Evolutionary conservation across 2,113 vertebrate species (phyloP), one percentile per base, ranked within the genome.

Genomic region (Misgurnus anguillicaudatus): DNA sequence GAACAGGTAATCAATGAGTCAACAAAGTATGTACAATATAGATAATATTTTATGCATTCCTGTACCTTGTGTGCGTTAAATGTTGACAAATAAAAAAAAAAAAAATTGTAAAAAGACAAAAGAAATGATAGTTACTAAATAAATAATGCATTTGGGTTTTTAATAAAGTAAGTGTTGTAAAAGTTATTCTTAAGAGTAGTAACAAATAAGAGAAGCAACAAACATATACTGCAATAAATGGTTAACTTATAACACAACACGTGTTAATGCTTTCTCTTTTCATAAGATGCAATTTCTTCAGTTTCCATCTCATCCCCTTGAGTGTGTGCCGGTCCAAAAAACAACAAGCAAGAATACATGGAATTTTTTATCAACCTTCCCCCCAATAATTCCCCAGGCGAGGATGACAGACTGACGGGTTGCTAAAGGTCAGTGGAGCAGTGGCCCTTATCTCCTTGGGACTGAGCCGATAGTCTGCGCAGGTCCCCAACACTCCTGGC

Each of bases 361-460:
- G 10, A 53, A 51, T 16, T 42, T n/a, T 17, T 36, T 17, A n/a
- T 36, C n/a, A 38, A 2, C 65, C 16, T 31, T 60, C n/a, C 24
- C 77, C 84, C 47, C 42, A 71, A 78, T 65, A 83, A 87, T 86
- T 89, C 82, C 84, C 83, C 78, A 64, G 80, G 83, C 87, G 57
- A 9, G 70, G 68, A 83, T 89, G 90, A 92, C 90, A 92, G 89
- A 87, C 90, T 86, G 90, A 87, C 87, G 88, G 84, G 87, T 88
- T 91, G 88, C 87, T 83, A 80, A 86, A 89, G 89, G 90, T 92
- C 90, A 89, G 72, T 78, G 65, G 83, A 90, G 81, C 83, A 48
- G 72, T 78, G 79, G 79, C 85, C 78, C 82, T 84, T 76, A 80
- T 88, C 86, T 88, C 78, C 84, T 75, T 82, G 74, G 85, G 87